Percentiles rank a stretch among this genome's conserved stretches.
Evolutionary conservation across 2,113 vertebrate genomes (phyloP).

Genomic region (Gobio gobio): DNA sequence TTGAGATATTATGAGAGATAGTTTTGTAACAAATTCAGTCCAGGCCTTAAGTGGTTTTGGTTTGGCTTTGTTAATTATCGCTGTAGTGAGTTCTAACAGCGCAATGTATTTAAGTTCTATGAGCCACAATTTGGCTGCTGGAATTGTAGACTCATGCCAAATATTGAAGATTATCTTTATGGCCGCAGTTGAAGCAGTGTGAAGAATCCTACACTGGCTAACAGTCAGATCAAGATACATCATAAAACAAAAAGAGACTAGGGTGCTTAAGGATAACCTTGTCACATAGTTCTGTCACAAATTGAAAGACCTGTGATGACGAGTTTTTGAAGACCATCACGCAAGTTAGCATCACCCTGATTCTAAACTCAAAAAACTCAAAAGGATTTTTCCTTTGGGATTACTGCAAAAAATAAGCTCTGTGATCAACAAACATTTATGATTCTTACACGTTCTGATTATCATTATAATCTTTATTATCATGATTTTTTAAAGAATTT

Average conservation of each 20-base stretch:
- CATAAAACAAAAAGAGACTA: not conserved
- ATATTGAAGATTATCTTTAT: not conserved
- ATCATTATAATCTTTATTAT: not conserved
- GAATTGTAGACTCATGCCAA: not conserved
- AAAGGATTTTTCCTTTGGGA: not conserved
- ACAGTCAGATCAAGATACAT: not conserved
- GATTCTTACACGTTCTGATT: not conserved
- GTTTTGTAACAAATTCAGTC: too few species aligned
- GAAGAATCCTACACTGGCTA: not conserved
- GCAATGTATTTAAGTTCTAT: not conserved
- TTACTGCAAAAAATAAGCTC: not conserved
- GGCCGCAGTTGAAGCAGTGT: not conserved
- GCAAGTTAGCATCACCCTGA: not conserved
- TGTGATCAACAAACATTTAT: not conserved
- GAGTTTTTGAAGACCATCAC: not conserved
- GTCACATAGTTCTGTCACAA: not conserved
- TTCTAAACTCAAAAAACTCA: not conserved
- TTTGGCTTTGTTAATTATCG: too few species aligned
- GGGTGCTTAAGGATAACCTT: not conserved
- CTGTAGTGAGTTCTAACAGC: too few species aligned
- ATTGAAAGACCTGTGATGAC: not conserved
- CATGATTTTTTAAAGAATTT: not conserved
- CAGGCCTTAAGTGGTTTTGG: too few species aligned
- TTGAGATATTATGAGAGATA: too few species aligned
- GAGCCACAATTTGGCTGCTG: not conserved